These are phyloP conservation scores for Protaetia brevitarsis DNA, from an alignment of 1,140 invertebrate genomes.

Conservation along the genomic window DNA sequence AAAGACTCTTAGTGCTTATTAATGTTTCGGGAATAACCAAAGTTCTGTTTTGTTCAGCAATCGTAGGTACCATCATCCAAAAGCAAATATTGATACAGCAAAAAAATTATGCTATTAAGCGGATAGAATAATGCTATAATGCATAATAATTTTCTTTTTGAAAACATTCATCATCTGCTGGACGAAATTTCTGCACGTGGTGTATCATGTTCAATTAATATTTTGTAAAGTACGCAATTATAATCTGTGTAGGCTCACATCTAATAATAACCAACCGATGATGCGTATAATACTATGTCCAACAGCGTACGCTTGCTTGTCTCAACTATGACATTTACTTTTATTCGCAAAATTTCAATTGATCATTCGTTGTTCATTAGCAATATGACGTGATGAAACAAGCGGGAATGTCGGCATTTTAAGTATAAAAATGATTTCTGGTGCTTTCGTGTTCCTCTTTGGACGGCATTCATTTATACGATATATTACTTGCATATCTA, in stretches of 20 bases:
- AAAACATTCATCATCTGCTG: too few species aligned
- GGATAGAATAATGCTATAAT: too few species aligned
- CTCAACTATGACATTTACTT: constrained; percentile 1
- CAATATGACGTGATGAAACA: not conserved
- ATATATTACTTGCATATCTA: not conserved
- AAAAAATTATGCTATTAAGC: too few species aligned
- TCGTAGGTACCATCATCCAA: too few species aligned
- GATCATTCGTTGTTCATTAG: not conserved
- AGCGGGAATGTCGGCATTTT: not conserved
- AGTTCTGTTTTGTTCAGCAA: too few species aligned
- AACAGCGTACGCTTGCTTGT: not conserved
- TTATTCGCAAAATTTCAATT: constrained; percentile 1
- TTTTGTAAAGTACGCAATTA: not conserved
- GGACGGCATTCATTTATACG: not conserved
- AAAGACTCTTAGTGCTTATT: too few species aligned
- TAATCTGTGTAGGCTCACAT: not conserved
- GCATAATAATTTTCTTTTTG: too few species aligned
- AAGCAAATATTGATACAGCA: too few species aligned
- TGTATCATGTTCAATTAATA: too few species aligned
- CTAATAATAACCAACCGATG: not conserved
- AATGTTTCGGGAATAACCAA: too few species aligned
- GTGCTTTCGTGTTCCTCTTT: not conserved
- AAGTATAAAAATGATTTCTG: not conserved
- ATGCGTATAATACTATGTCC: not conserved
- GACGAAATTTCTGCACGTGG: too few species aligned